These are phyloP conservation scores for Buteo buteo DNA, from an alignment of 2,113 vertebrate genomes.

Conservation along the genomic window DNA sequence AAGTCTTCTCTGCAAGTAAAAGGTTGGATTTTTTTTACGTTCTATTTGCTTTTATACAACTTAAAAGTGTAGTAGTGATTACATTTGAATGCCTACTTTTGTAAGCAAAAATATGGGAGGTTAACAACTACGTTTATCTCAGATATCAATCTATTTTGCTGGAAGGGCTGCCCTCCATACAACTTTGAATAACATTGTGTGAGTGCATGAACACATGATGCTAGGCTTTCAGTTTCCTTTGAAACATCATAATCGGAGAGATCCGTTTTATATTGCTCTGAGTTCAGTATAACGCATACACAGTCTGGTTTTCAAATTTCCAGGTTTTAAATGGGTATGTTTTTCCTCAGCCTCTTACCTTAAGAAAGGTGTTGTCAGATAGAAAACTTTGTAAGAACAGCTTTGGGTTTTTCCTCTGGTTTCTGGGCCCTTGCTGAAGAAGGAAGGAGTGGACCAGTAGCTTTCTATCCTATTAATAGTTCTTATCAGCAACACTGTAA, in stretches of 20 bases:
- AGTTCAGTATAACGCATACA: background rate
- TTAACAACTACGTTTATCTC: background rate
- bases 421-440: background rate
- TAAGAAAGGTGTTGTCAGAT: background rate
- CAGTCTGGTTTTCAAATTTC: background rate
- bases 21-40: background rate
- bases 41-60: background rate
- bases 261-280: background rate
- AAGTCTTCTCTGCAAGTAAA: background rate
- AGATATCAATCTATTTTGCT: rapidly evolving
- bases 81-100: background rate
- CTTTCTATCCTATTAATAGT: background rate
- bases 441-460: background rate
- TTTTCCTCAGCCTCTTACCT: background rate
- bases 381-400: background rate
- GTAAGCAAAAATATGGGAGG: background rate
- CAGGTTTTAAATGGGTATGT: background rate
- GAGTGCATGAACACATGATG: background rate
- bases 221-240: background rate
- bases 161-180: background rate
- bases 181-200: background rate
- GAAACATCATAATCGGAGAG: background rate
- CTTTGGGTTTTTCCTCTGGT: background rate
- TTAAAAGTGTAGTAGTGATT: background rate
- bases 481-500: background rate